These are phyloP conservation scores for Lophotis ruficrista DNA, from an alignment of 2,113 vertebrate genomes.

Conservation along the genomic window DNA sequence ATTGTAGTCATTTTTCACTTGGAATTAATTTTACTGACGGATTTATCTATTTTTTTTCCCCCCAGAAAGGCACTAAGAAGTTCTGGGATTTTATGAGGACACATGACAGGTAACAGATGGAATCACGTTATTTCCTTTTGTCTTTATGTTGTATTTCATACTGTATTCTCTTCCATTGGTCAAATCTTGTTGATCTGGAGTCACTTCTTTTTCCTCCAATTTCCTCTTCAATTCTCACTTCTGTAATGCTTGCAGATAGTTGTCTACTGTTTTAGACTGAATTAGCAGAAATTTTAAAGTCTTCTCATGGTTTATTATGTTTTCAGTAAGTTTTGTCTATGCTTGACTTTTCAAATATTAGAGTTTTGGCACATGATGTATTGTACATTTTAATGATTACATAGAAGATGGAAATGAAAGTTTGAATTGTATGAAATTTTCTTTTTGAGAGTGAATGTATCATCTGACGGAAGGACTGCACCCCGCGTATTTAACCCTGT, in stretches of 20 bases:
- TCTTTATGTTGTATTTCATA: neutral
- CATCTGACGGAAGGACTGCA: neutral
- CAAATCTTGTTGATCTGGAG: neutral
- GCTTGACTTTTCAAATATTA: neutral
- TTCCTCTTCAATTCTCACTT: neutral
- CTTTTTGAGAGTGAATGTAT: neutral
- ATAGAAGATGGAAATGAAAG: neutral
- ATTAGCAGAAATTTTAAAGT: neutral
- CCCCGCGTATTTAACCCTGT: neutral
- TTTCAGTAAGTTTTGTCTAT: neutral
- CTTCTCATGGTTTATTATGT: neutral
- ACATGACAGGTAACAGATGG: conserved; percentile 85
- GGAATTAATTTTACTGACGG: neutral
- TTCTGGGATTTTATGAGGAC: conserved; percentile 91
- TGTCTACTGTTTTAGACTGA: neutral
- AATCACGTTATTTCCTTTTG: neutral
- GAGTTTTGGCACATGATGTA: neutral
- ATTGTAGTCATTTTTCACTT: neutral
- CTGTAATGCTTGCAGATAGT: neutral
- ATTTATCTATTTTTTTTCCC: neutral
- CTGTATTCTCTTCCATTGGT: neutral
- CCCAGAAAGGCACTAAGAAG: conserved; percentile 88
- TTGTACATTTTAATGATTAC: neutral
- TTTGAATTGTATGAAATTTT: neutral
- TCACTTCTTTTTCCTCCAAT: neutral